Conservation (phyloP, 2,797 vertebrate genomes). For the Pogonophryne albipinna region DNA sequence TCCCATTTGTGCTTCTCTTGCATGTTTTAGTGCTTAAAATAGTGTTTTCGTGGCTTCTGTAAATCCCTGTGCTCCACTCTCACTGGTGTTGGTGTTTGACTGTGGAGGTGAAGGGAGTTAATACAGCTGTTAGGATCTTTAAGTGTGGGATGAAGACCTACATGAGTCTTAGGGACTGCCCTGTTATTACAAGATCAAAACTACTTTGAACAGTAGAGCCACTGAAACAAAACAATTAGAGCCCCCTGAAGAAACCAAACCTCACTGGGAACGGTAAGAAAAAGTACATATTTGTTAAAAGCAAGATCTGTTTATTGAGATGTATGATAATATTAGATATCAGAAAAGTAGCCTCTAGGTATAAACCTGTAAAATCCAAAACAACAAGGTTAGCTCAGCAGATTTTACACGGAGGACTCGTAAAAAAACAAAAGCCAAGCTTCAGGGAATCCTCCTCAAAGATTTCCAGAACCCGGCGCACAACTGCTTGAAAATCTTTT, state of each 20-base stretch:
- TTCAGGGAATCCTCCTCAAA: slow-evolving; percentile 49
- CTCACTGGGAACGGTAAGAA: neutral
- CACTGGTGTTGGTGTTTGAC: slow-evolving; percentile 28
- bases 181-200: slow-evolving; percentile 71
- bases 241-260: slow-evolving; percentile 1
- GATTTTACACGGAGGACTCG: neutral
- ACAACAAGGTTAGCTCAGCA: neutral
- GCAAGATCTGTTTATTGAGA: slow-evolving; percentile 9
- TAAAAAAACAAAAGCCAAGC: slow-evolving; percentile 22
- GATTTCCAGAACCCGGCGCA: slow-evolving; percentile 42
- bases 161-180: slow-evolving; percentile 43
- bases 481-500: slow-evolving; percentile 44
- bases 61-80: slow-evolving; percentile 15
- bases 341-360: neutral
- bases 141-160: slow-evolving; percentile 62
- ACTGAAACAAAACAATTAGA: slow-evolving; percentile 32
- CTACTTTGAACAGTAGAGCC: slow-evolving; percentile 42
- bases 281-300: slow-evolving; percentile 6
- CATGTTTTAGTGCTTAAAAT: slow-evolving; percentile 57
- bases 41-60: neutral
- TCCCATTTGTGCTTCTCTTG: slow-evolving; percentile 36
- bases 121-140: slow-evolving; percentile 61
- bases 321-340: neutral
- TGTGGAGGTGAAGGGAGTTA: slow-evolving; percentile 61
- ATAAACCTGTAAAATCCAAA: slow-evolving; percentile 13